phyloP scores from a whole-genome alignment of 2,888 invertebrate species.

The Polietes domitor region DNA sequence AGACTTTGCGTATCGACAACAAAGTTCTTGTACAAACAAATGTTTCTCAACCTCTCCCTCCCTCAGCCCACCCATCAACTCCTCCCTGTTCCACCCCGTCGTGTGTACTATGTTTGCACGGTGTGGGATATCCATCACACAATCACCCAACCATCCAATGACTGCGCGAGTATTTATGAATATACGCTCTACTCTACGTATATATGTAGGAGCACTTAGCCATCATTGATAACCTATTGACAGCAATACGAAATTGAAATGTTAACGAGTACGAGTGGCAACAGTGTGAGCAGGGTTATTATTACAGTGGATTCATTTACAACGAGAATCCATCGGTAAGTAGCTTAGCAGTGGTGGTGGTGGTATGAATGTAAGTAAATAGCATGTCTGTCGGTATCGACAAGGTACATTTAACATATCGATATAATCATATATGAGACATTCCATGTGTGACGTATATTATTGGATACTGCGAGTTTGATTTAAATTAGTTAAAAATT shows the following conservation, averaged over 20 bases:
- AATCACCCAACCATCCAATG: not conserved
- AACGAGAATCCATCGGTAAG: constrained; percentile 23
- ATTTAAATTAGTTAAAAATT: too few relatives aligned
- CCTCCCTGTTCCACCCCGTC: too few relatives aligned
- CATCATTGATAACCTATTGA: constrained; percentile 59
- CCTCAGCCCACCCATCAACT: too few relatives aligned
- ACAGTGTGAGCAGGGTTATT: constrained; percentile 6
- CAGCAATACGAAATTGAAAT: constrained; percentile 52
- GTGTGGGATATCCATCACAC: not conserved
- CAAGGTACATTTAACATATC: constrained; percentile 17
- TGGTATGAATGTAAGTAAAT: not conserved
- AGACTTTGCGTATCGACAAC: not conserved
- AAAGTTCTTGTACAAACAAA: constrained; percentile 37
- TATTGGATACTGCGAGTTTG: too few relatives aligned
- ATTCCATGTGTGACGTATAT: too few relatives aligned
- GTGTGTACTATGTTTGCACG: not conserved
- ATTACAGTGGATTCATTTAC: constrained; percentile 17
- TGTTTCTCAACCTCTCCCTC: not conserved
- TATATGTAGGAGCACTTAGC: constrained; percentile 27
- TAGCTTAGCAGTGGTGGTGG: constrained; percentile 8
- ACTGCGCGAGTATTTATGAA: not conserved
- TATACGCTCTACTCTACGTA: not conserved
- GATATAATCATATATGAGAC: constrained; percentile 1
- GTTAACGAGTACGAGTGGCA: constrained; percentile 13
- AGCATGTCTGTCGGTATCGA: not conserved